phyloP scores from a whole-genome alignment of 1,140 invertebrate species.

The Copidosoma floridanum region DNA sequence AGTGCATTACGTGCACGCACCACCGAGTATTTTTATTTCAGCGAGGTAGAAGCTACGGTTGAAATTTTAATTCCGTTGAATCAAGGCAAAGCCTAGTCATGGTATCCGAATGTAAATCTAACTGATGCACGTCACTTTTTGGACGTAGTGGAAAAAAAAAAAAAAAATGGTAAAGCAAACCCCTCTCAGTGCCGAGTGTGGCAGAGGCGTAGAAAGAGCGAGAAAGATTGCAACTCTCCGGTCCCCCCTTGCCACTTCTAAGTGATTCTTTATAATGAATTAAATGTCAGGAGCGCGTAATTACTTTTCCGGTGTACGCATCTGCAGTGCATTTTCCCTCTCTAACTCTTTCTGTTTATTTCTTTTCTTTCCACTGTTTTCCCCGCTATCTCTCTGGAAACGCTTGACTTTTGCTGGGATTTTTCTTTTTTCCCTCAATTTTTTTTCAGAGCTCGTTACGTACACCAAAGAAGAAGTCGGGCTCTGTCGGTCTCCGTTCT shows the following conservation, averaged over 20 bases:
- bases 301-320: slow-evolving; percentile 2
- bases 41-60: background rate
- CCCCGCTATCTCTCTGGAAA: background rate
- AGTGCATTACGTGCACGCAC: background rate
- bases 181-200: too few species aligned
- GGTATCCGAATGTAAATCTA: too few species aligned
- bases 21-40: background rate
- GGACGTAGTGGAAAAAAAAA: too few species aligned
- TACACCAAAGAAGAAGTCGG: too few species aligned
- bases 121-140: too few species aligned
- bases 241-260: background rate
- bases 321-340: background rate
- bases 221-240: background rate
- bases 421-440: too few species aligned
- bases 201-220: background rate
- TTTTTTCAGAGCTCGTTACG: too few species aligned
- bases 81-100: too few species aligned
- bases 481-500: too few species aligned
- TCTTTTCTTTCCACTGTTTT: background rate
- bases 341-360: too few species aligned
- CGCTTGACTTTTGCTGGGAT: too few species aligned
- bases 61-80: slow-evolving; percentile 22
- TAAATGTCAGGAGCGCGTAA: slow-evolving; percentile 22
- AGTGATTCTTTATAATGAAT: slow-evolving; percentile 10
- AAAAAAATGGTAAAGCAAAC: too few species aligned